Evolutionary conservation across 1,140 invertebrate genomes (phyloP), one percentile per base, ranked within the genome.

Genomic region (Pararge aegeria): DNA sequence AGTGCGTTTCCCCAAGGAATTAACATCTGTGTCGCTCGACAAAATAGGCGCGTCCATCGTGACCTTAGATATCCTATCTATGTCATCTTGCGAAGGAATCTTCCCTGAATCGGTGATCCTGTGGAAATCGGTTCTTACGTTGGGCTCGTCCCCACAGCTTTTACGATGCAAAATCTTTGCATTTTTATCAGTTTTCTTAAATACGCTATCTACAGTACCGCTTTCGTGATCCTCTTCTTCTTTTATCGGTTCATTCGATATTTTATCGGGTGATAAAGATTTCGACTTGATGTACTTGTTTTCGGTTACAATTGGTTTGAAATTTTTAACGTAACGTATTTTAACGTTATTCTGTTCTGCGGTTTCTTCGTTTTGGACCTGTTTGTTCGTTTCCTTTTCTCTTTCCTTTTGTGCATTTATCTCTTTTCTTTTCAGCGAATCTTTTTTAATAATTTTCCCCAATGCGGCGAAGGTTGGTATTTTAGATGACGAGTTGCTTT

Each of bases 1-100:
- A n/a, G 96, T 96, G 74, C 96, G 94, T 64, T 94, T 93, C 15
- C 96, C 95, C 38, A 96, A 90, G 27, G 94, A 94, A 62, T 90
- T 91, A 71, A 92, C 93, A 69, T 94, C 92, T 10, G 92, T 93
- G 72, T 93, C 92, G 44, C 85, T 90, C 0, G 90, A 84, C 55
- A 95, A 91, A 44, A 96, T 93, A 7, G 95, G 95, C 13, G 95
- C 94, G 75, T 94, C 94, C n/a, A 93, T 94, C 12, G 95, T 96
- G 40, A 97, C 94, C 83, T 95, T 95, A 10, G 95, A 96, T 76
- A 97, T 97, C 70, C 95, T 92, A 75, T 96, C 95, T 49, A 96
- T 94, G 83, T 97, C 96, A 73, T 97, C 95, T 82, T 96, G 94
- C 40, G 95, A 95, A 0, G 94, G 94, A 9, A 94, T 77, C 49